Evolutionary conservation across 53 echinoderm and acorn worm species (phyloP).

Genomic region (Paelopatides confundens): DNA sequence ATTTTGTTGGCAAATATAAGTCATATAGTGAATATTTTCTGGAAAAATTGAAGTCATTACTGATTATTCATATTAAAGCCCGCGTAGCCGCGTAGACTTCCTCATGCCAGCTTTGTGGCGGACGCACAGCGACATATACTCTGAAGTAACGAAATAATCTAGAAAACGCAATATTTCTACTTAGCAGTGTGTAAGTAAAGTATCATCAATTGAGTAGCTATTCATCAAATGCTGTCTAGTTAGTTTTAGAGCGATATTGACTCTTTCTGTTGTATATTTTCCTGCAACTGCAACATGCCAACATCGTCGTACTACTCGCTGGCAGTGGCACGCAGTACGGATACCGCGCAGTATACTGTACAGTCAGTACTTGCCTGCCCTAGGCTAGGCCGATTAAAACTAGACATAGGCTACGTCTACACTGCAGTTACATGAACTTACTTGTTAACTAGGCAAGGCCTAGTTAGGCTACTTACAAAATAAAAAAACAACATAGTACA

Average conservation of each 20-base stretch:
- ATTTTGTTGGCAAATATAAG: background rate
- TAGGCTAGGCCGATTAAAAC: too few relatives aligned
- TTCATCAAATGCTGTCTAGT: background rate
- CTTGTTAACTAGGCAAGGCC: too few relatives aligned
- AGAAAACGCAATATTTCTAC: background rate
- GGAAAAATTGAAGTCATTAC: background rate
- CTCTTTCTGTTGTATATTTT: background rate
- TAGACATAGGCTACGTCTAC: too few relatives aligned
- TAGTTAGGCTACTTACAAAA: too few relatives aligned
- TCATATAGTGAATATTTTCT: background rate
- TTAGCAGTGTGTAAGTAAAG: background rate
- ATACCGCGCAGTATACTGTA: too few relatives aligned
- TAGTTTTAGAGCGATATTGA: background rate
- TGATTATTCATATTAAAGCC: slow-evolving; percentile 47
- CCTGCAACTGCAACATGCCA: slow-evolving; percentile 19
- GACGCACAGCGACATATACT: slow-evolving; percentile 17
- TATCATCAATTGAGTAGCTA: background rate
- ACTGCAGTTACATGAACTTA: too few relatives aligned
- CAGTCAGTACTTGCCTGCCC: too few relatives aligned
- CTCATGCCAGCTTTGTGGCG: background rate
- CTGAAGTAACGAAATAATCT: background rate
- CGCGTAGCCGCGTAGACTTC: slow-evolving; percentile 15
- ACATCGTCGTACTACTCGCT: too few relatives aligned
- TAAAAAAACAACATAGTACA: too few relatives aligned
- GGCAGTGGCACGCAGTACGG: too few relatives aligned